Evolutionary conservation across 2,888 invertebrate genomes (phyloP), one percentile per base, ranked within the genome.

Genomic region (Enchytraeus crypticus): DNA sequence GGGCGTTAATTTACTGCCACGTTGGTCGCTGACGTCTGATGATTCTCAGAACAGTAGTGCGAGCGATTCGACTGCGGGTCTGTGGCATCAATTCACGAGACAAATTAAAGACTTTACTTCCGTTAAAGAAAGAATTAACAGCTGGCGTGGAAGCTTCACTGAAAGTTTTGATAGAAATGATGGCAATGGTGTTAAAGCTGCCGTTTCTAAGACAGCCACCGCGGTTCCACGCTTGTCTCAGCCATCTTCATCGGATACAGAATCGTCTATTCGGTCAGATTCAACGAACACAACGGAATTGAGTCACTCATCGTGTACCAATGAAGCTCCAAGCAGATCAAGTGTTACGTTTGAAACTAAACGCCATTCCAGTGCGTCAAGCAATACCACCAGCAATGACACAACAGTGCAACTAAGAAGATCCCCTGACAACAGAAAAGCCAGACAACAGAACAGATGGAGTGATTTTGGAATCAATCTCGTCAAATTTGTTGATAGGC

Each of bases 401-500:
- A 38, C 8, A 14, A 38, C 18, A 8, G 38, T 38, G 38, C 38
- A 38, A 38, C 38, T 38, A 14, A 8, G 38, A 18, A 38, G 38
- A 8, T 14, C 38, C 38, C 11, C 38, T 38, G 38, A 14, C 18
- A 23, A 11, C 26, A 47, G 14, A 8, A 47, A 14, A 47, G 21
- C 8, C 49, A 47, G 49, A 8, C 14, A 5, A 47, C 8, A 32
- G 51, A 64, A 64, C 38, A 47, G 65, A 3, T 64, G 62, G 61
- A 63, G 67, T 58, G 59, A 57, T 53, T 63, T 67, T 38, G 68
- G 64, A 18, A 46, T 61, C 18, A 34, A 32, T 38, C 62, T 68
- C 51, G 53, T 68, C 43, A 63, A 58, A 26, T 45, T 66, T 27
- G 64, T 68, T 51, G 68, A 68, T 53, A 64, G 53, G 43, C 56